These are phyloP conservation scores for Ganaspis sp. DNA, from an alignment of 1,140 invertebrate species.

Conservation along the genomic window DNA sequence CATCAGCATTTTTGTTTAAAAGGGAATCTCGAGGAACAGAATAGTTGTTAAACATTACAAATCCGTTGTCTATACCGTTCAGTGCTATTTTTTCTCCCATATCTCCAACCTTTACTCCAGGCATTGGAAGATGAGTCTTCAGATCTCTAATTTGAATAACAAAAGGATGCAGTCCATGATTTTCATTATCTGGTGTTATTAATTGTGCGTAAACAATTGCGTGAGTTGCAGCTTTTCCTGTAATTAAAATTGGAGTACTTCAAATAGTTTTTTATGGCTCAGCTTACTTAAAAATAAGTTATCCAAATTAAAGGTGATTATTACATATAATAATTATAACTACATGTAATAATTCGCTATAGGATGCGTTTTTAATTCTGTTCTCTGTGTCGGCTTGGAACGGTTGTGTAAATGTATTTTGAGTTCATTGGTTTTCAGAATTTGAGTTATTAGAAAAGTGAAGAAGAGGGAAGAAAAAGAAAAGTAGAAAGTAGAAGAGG, in stretches of 20 bases:
- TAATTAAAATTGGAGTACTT: too few relatives aligned
- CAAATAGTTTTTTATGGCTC: too few relatives aligned
- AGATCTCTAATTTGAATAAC: slow-evolving; percentile 88
- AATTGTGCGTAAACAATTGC: slow-evolving; percentile 93
- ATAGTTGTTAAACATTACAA: slow-evolving; percentile 92
- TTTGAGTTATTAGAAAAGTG: too few relatives aligned
- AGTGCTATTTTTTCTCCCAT: slow-evolving; percentile 93
- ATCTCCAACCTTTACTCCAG: slow-evolving; percentile 85
- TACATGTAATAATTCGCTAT: too few relatives aligned
- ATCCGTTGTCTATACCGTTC: slow-evolving; percentile 95
- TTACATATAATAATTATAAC: too few relatives aligned
- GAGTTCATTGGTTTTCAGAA: too few relatives aligned
- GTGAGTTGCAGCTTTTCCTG: slow-evolving; percentile 90
- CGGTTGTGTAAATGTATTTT: too few relatives aligned
- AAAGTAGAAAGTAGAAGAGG: too few relatives aligned
- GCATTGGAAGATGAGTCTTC: slow-evolving; percentile 83
- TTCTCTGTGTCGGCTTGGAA: too few relatives aligned
- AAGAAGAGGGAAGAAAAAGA: too few relatives aligned
- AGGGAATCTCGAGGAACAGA: slow-evolving; percentile 88
- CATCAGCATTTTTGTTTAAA: slow-evolving; percentile 91
- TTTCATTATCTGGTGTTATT: slow-evolving; percentile 81
- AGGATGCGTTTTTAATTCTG: too few relatives aligned
- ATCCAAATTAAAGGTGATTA: too few relatives aligned
- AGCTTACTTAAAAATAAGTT: not conserved
- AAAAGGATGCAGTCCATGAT: slow-evolving; percentile 92